Evolutionary conservation across 2,797 vertebrate genomes (phyloP), one percentile per base, ranked within the genome.

Genomic region (Echiichthys vipera): DNA sequence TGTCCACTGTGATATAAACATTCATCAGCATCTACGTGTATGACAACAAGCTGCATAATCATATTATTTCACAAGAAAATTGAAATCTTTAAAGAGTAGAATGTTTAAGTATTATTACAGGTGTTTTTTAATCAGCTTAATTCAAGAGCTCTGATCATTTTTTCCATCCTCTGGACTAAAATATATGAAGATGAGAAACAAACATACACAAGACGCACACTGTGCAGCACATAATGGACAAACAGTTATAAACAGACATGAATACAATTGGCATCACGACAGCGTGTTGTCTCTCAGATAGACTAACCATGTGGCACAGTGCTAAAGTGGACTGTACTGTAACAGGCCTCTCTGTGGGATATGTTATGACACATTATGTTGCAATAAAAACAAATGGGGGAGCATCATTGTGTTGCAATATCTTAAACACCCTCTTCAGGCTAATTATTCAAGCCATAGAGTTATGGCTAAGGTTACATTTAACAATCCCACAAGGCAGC

Each of bases 1-100:
- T 90, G 90, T 93, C 92, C 92, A 94, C 91, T 85, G 88, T 92
- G 85, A 87, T 89, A 92, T 84, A 93, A 90, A 92, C 92, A 94
- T 88, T 92, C 67, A 94, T 92, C 88, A 93, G 84, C 69, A 93
- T 86, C 86, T 85, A 85, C 55, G 72, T 90, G 78, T 66, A 89
- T 71, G 70, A 90, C 88, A 90, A 85, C 88, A 92, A 82, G 80
- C 85, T 83, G 74, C 65, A 87, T 86, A 74, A 74, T 77, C 55
- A 89, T 65, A 74, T 71, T 43, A 80, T 58, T 76, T 69, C 12
- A 78, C 75, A 81, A 72, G 40, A 74, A 67, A 76, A 24, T 76
- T 27, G 20, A 25, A 65, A 64, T 64, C 6, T 59, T 65, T 50
- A 58, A 43, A 76, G 17, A 56, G 51, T 36, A 42, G 18, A 57